phyloP scores from a whole-genome alignment of 2,888 invertebrate genomes.

The Ommatoiulus sabulosus region DNA sequence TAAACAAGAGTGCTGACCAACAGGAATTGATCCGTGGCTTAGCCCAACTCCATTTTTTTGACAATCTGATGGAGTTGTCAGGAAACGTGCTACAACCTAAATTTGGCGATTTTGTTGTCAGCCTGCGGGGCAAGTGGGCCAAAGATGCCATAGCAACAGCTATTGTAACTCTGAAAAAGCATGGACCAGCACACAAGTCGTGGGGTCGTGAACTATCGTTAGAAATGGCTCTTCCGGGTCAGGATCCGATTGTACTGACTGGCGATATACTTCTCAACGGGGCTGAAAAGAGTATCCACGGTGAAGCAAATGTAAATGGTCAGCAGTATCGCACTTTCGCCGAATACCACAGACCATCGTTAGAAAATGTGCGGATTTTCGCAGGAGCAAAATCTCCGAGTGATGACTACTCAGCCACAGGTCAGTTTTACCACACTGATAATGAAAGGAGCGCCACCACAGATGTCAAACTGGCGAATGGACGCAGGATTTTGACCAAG shows the following conservation, averaged over 20 bases:
- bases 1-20: not conserved
- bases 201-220: slow-evolving; percentile 34
- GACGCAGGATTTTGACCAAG: slow-evolving; percentile 22
- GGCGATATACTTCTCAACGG: slow-evolving; percentile 52
- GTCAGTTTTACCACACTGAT: not conserved
- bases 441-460: slow-evolving; percentile 49
- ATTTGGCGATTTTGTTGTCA: not conserved
- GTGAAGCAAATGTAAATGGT: slow-evolving; percentile 52
- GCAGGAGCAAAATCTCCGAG: slow-evolving; percentile 50
- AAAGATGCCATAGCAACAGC: slow-evolving; percentile 41
- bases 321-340: slow-evolving; percentile 53
- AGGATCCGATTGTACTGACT: slow-evolving; percentile 49
- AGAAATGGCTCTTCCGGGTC: slow-evolving; percentile 51
- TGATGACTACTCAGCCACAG: slow-evolving; percentile 10
- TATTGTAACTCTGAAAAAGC: slow-evolving; percentile 48
- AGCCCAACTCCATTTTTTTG: not conserved
- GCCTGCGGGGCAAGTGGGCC: slow-evolving; percentile 28
- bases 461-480: slow-evolving; percentile 39
- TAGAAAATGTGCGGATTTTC: slow-evolving; percentile 50
- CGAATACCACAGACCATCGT: slow-evolving; percentile 56
- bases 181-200: not conserved
- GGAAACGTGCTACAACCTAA: slow-evolving; percentile 47
- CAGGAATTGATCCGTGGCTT: slow-evolving; percentile 53
- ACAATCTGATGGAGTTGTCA: slow-evolving; percentile 39
- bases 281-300: slow-evolving; percentile 41